Evolutionary conservation across 2,113 vertebrate genomes (phyloP), one percentile per base, ranked within the genome.

Genomic region (Dermatemys mawii): DNA sequence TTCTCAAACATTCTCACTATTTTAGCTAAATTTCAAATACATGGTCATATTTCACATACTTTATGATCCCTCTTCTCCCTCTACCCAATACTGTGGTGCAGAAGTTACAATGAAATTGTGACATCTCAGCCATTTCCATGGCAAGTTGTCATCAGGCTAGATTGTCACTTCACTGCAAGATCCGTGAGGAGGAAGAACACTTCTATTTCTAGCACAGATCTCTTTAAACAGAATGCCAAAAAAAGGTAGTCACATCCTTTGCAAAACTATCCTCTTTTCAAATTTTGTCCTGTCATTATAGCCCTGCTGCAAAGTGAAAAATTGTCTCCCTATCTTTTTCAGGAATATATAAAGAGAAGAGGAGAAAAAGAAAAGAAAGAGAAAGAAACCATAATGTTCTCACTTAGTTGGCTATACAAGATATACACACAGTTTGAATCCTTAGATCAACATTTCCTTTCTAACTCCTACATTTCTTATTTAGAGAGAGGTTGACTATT

Each of bases 131-230:
- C 94, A 83, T 89, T 73, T 85, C 84, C 19, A 76, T 10, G 84
- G 91, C 38, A 89, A 93, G 78, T 51, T 88, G 89, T 93, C 83
- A 93, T 83, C 90, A 95, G 88, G 41, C 76, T 78, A 70, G 53
- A 35, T 26, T 49, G 48, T 13, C 60, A 86, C 81, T 81, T 86
- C 70, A 75, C 49, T 81, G 27, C 24, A 70, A 26, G 55, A 91
- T 86, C 57, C 16, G 50, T 1, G 60, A 22, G 27, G 90, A 89
- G 83, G 73, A 82, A 85, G 83, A 3, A 0, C 88, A 84, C 32
- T 81, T n/a, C 38, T 29, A 73, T 29, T 86, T 81, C 16, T 55
- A 94, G 78, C 29, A 51, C 1, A 81, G 35, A 16, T 90, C 57
- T 55, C 73, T 38, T 50, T 87, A 94, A 85, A 84, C 32, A 83